A percentile compares a stretch with the other conserved stretches of the same genome.
Conservation (phyloP, 2,888 invertebrate species). For the Hypsopygia costalis region DNA sequence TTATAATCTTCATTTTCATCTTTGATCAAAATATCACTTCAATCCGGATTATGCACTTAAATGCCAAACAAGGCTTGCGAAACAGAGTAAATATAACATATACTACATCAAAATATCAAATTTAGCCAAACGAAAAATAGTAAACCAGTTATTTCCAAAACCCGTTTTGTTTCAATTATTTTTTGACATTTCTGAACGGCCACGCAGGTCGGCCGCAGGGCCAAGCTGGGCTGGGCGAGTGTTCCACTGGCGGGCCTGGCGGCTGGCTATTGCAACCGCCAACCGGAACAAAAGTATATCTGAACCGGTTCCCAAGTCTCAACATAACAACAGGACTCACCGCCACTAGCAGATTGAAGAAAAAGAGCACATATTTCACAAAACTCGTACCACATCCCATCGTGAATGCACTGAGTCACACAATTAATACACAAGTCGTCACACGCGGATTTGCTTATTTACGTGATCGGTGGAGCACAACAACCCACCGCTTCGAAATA, state of each 20-base stretch:
- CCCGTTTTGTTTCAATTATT: neutral
- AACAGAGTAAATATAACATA: too few species aligned
- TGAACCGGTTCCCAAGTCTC: conserved; percentile 60
- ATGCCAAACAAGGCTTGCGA: too few species aligned
- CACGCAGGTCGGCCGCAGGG: conserved; percentile 21
- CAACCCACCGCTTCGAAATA: conserved; percentile 31
- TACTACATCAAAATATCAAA: too few species aligned
- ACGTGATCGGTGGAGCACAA: conserved; percentile 32
- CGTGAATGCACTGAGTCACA: conserved; percentile 62
- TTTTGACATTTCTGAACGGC: conserved; percentile 9
- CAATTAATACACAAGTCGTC: conserved; percentile 59
- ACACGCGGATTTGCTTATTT: conserved; percentile 56
- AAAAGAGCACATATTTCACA: conserved; percentile 90
- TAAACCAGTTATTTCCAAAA: conserved; percentile 1
- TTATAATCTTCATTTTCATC: too few species aligned
- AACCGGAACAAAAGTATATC: conserved; percentile 49
- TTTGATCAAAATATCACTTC: too few species aligned
- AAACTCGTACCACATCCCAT: conserved; percentile 88
- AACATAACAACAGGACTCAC: conserved; percentile 67
- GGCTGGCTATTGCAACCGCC: conserved; percentile 51
- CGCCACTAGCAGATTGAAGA: conserved; percentile 89
- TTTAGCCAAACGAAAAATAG: neutral
- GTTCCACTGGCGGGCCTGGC: conserved; percentile 44
- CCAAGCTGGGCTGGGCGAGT: conserved; percentile 2
- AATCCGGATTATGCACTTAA: too few species aligned